Evolutionary conservation across 2,888 invertebrate species (phyloP), one percentile per base, ranked within the genome.

Genomic region (Megaustenia siamemsis): DNA sequence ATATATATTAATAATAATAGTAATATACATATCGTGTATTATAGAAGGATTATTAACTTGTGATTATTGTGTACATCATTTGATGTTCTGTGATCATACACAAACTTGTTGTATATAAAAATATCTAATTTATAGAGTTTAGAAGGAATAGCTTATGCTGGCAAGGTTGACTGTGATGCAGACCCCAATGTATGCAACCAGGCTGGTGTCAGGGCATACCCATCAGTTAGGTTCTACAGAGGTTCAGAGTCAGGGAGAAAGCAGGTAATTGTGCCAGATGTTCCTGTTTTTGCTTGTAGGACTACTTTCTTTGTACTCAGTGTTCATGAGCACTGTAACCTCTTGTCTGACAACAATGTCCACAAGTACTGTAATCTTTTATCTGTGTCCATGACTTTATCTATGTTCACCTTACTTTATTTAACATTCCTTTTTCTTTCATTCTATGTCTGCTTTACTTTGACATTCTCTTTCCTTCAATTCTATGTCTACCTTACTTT

Each of bases 101-200:
- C n/a, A n/a, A n/a, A n/a, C n/a, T n/a, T n/a, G n/a, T n/a, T n/a
- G n/a, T n/a, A n/a, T n/a, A n/a, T n/a, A n/a, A n/a, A n/a, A n/a
- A n/a, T n/a, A n/a, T n/a, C n/a, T n/a, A n/a, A n/a, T n/a, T n/a
- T n/a, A n/a, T n/a, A 93, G 93, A 86, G 86, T 73, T 87, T 96
- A 86, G 95, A 95, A 86, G 95, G 95, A 15, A 93, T 93, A 87
- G 95, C 96, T 0, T 95, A 95, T 84, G 94, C 95, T 83, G 96
- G 95, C 2, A 96, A 96, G 93, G 93, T 96, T 5, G 95, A 96
- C 93, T 96, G 96, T 92, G 96, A 96, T 88, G 92, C 91, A 12
- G 94, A 95, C 89, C 93, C 94, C 6, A 87, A 93, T 18, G 93
- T 95, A 53, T 96, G 96, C 90, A 94, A 94, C 53, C 93, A 94